Evolutionary conservation across 2,888 invertebrate species (phyloP), one percentile per base, ranked within the genome.

Genomic region (Pinctada fucata): DNA sequence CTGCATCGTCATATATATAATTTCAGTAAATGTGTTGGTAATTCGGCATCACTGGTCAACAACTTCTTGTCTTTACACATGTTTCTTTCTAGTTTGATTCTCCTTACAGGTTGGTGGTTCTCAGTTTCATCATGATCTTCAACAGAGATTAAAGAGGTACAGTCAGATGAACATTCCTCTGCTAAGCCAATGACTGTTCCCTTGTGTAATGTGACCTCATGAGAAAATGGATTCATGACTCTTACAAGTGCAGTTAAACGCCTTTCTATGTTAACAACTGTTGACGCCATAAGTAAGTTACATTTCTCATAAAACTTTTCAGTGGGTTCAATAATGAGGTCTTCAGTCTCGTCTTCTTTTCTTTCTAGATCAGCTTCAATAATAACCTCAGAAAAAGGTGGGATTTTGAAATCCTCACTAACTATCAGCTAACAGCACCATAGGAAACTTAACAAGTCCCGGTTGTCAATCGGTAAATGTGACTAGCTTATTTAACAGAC

Each of bases 331-430:
- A 58, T 58, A 58, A 58, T 13, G 13, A 58, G 13, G 13, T 58
- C 58, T 10, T 58, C 8, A 58, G 58, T 10, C 13, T 58, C 58
- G 8, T 58, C 8, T 58, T 13, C 58, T 13, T 6, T 58, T 16
- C 65, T 65, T 48, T 82, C 80, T 47, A 83, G 45, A 45, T 70
- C 79, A 2, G 77, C 79, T 31, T 81, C 79, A 50, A 79, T 69
- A 2, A 80, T 45, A 3, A 58, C 47, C 69, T 81, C 79, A n/a
- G 66, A 51, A 13, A 75, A 31, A 31, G 70, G 78, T n/a, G 79
- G 77, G 49, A 80, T 75, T 3, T 63, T 45, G 47, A 63, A 76
- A 75, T 82, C 63, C 49, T 82, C 80, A 13, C 77, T 31, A 31
- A 31, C 31, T 31, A 31, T 31, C 31, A 31, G 31, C 31, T 31